Conservation (phyloP, 2,797 vertebrate species). For the Sarcophilus harrisii region DNA sequence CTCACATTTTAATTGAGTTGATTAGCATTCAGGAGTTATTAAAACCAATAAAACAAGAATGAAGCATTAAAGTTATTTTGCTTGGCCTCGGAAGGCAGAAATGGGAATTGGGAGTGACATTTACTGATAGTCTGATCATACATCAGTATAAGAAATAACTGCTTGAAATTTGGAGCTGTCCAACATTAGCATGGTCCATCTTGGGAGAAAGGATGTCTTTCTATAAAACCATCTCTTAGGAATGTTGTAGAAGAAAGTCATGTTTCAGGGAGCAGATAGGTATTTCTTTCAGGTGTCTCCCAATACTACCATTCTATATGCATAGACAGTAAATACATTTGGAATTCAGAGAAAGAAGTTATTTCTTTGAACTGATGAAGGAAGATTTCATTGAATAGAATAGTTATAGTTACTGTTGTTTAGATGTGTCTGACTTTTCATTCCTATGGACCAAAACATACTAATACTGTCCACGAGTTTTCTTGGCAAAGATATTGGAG, state of each 20-base stretch:
- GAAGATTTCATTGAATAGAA: not conserved
- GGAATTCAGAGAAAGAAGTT: not conserved
- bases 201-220: not conserved
- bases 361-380: not conserved
- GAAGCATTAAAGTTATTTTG: not conserved
- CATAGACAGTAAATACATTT: not conserved
- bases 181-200: not conserved
- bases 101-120: not conserved
- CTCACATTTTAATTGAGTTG: not conserved
- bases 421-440: too few species aligned
- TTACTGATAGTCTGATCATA: not conserved
- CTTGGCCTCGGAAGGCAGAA: not conserved
- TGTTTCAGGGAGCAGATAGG: not conserved
- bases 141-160: not conserved
- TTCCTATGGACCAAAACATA: too few species aligned
- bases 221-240: not conserved
- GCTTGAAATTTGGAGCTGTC: not conserved
- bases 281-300: not conserved
- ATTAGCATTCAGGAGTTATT: not conserved
- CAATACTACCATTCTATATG: not conserved
- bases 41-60: not conserved
- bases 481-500: not conserved
- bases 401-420: not conserved
- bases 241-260: not conserved
- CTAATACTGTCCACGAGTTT: not conserved